Evolutionary conservation across 2,888 invertebrate species (phyloP).

Genomic region (Nomada lathburiana): DNA sequence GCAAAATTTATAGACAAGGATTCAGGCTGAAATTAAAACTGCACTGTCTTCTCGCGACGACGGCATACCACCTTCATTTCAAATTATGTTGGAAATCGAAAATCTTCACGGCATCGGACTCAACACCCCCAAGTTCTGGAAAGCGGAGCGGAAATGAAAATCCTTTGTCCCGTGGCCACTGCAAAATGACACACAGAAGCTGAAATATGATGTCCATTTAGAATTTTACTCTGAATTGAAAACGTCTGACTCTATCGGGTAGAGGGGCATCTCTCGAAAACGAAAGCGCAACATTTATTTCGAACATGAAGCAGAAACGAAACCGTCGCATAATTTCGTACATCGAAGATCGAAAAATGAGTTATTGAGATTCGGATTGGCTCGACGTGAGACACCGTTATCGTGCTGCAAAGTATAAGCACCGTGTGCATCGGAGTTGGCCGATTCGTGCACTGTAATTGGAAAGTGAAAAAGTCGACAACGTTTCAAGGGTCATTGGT

Average conservation of each 20-base stretch:
- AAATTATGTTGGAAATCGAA: background rate
- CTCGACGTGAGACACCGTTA: too few relatives aligned
- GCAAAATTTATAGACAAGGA: conserved; percentile 27
- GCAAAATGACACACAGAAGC: background rate
- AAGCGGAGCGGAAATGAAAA: background rate
- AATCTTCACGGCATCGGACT: background rate
- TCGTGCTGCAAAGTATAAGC: background rate
- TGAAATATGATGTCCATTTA: conserved; percentile 15
- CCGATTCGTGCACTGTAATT: conserved; percentile 1
- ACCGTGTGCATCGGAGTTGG: background rate
- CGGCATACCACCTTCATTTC: conserved; percentile 9
- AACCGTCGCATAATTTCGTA: background rate
- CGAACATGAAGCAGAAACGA: background rate
- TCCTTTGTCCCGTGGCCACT: background rate
- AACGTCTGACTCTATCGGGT: background rate
- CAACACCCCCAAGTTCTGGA: background rate
- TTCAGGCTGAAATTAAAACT: conserved; percentile 35
- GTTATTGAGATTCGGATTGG: too few relatives aligned
- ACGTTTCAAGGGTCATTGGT: background rate
- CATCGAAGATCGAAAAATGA: too few relatives aligned
- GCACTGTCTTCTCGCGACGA: conserved; percentile 5
- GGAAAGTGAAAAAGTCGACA: background rate
- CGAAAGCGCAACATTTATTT: conserved; percentile 9
- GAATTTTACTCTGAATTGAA: conserved; percentile 5
- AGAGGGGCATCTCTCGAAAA: background rate